A percentile compares a stretch with the other conserved stretches of the same genome.
Conservation (phyloP, 2,888 invertebrate genomes). For the Fragum sueziense region DNA sequence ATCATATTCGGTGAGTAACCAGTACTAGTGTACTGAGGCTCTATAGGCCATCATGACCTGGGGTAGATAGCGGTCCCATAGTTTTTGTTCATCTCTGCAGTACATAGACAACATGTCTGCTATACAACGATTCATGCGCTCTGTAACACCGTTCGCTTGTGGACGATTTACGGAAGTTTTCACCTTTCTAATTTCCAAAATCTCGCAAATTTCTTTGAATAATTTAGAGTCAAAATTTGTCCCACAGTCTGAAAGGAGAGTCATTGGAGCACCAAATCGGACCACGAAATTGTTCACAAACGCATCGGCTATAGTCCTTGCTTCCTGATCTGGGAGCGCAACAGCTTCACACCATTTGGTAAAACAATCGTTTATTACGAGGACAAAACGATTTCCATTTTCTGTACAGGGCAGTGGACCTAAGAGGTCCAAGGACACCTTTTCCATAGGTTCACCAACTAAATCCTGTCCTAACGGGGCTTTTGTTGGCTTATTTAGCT, state of each 20-base stretch:
- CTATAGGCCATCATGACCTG: slow-evolving; percentile 64
- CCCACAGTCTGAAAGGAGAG: slow-evolving; percentile 52
- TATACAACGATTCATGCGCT: slow-evolving; percentile 52
- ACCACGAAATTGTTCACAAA: slow-evolving; percentile 52
- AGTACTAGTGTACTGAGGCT: slow-evolving; percentile 56
- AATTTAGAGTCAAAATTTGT: slow-evolving; percentile 36
- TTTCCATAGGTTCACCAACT: slow-evolving; percentile 58
- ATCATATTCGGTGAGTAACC: slow-evolving; percentile 53
- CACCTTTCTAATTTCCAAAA: slow-evolving; percentile 32
- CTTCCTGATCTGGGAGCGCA: slow-evolving; percentile 49
- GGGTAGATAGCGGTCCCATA: slow-evolving; percentile 69
- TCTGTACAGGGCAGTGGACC: slow-evolving; percentile 44
- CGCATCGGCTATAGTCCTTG: slow-evolving; percentile 51
- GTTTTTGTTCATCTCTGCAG: slow-evolving; percentile 55
- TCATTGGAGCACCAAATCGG: slow-evolving; percentile 45
- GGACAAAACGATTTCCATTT: slow-evolving; percentile 53
- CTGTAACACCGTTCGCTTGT: slow-evolving; percentile 25
- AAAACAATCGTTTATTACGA: slow-evolving; percentile 45
- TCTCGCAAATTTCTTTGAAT: slow-evolving; percentile 28
- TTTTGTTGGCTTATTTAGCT: background rate
- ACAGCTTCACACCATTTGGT: slow-evolving; percentile 51
- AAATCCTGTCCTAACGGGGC: slow-evolving; percentile 36
- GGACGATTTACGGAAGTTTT: slow-evolving; percentile 31
- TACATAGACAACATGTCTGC: slow-evolving; percentile 59
- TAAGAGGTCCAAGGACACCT: slow-evolving; percentile 59